A percentile compares a stretch with the other conserved stretches of the same genome.
Evolutionary conservation across 2,888 invertebrate species (phyloP).

Genomic region (Latheticus oryzae): DNA sequence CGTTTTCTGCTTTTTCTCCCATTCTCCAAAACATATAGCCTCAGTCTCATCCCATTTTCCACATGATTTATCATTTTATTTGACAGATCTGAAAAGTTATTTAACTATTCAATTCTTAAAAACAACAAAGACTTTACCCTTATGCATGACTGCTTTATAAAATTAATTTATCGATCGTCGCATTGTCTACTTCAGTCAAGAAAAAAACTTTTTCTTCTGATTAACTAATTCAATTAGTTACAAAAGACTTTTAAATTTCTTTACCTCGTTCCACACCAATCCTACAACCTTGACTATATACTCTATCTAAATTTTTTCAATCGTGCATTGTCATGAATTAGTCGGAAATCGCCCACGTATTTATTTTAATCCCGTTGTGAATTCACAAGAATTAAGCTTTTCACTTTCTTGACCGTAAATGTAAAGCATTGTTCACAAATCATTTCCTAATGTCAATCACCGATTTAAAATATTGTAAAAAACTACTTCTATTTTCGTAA

Average conservation of each 20-base stretch:
- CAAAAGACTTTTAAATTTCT: constrained; percentile 19
- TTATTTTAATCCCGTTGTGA: too few species aligned
- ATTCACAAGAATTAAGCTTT: background rate
- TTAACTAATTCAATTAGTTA: constrained; percentile 17
- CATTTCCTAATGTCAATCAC: constrained; percentile 4
- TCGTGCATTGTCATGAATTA: too few species aligned
- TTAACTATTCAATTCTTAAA: too few species aligned
- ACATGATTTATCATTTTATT: constrained; percentile 18
- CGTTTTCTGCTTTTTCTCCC: background rate
- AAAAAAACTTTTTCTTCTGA: constrained; percentile 14
- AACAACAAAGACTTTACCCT: too few species aligned
- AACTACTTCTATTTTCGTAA: too few species aligned
- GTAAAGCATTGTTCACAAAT: constrained; percentile 1
- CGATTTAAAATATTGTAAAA: background rate
- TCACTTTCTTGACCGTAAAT: constrained; percentile 1
- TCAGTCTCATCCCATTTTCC: constrained; percentile 6
- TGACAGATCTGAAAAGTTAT: constrained; percentile 19
- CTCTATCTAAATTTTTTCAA: background rate
- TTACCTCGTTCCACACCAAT: constrained; percentile 18
- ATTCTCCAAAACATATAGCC: too few species aligned
- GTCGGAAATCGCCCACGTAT: too few species aligned
- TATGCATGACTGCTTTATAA: constrained; percentile 13
- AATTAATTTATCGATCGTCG: constrained; percentile 20
- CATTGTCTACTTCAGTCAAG: constrained; percentile 11
- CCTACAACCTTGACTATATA: constrained; percentile 19